Percentiles rank a stretch among this genome's conserved stretches.
Conservation (phyloP, 2,888 invertebrate genomes). For the Parthenolecanium corni region DNA sequence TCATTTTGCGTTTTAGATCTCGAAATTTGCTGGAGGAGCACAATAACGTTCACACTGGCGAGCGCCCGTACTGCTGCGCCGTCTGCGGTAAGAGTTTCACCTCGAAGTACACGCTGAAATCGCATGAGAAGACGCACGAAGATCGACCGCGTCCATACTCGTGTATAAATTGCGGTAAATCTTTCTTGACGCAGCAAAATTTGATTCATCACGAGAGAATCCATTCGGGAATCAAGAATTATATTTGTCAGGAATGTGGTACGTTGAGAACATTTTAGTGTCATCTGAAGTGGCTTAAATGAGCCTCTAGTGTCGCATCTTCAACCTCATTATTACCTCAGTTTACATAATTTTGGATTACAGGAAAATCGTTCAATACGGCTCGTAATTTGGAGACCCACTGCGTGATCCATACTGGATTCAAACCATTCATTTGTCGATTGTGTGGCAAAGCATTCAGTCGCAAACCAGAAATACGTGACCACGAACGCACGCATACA, state of each 20-base stretch:
- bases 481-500: slow-evolving; percentile 70
- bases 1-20: slow-evolving; percentile 43
- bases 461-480: slow-evolving; percentile 61
- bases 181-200: slow-evolving; percentile 66
- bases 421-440: slow-evolving; percentile 56
- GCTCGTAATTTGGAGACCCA: slow-evolving; percentile 67
- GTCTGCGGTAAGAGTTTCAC: slow-evolving; percentile 62
- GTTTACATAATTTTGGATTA: slow-evolving; percentile 28
- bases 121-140: slow-evolving; percentile 62
- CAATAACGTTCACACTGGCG: slow-evolving; percentile 56
- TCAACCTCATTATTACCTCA: background rate
- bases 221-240: slow-evolving; percentile 58
- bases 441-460: slow-evolving; percentile 65
- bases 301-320: background rate
- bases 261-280: slow-evolving; percentile 31
- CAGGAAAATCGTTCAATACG: slow-evolving; percentile 63
- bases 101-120: slow-evolving; percentile 63
- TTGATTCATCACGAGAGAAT: slow-evolving; percentile 62
- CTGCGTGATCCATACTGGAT: slow-evolving; percentile 64
- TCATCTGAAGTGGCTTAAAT: background rate
- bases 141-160: slow-evolving; percentile 55
- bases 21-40: slow-evolving; percentile 60
- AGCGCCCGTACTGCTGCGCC: slow-evolving; percentile 53
- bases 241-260: slow-evolving; percentile 56
- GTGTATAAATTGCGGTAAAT: slow-evolving; percentile 53